Conservation (phyloP, 2,797 vertebrate genomes). For the Hydrophis major region DNA sequence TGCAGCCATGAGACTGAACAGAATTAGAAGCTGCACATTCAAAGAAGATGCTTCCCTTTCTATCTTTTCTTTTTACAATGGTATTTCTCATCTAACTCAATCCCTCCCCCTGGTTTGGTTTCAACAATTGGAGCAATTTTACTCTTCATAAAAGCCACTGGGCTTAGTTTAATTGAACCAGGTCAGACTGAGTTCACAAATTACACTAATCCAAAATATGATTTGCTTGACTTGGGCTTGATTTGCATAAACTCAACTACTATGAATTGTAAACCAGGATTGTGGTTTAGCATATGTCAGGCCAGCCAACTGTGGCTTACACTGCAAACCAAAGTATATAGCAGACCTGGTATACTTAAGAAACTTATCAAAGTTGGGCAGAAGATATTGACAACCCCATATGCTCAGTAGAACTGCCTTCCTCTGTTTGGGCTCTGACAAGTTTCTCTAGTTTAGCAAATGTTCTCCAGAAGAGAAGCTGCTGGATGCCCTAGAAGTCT, state of each 20-base stretch:
- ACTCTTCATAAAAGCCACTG: neutral
- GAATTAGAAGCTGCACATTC: neutral
- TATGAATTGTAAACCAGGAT: neutral
- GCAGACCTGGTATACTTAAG: neutral
- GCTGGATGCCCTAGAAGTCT: neutral
- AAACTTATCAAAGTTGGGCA: neutral
- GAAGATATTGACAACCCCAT: neutral
- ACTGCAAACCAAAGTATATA: neutral
- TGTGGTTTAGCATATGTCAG: neutral
- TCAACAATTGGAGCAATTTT: neutral
- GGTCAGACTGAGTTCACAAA: neutral
- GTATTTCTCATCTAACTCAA: neutral
- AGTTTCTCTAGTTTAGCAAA: neutral
- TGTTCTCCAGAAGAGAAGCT: neutral
- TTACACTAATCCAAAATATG: neutral
- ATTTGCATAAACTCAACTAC: neutral
- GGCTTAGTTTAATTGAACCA: neutral
- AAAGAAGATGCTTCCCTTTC: neutral
- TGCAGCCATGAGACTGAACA: too few species aligned
- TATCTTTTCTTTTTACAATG: neutral
- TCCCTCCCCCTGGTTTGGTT: neutral
- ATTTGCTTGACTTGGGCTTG: neutral
- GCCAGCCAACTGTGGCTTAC: neutral
- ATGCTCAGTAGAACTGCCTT: neutral
- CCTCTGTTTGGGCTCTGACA: neutral